phyloP scores from a whole-genome alignment of 1,140 invertebrate genomes.

The Bombus superbus region DNA sequence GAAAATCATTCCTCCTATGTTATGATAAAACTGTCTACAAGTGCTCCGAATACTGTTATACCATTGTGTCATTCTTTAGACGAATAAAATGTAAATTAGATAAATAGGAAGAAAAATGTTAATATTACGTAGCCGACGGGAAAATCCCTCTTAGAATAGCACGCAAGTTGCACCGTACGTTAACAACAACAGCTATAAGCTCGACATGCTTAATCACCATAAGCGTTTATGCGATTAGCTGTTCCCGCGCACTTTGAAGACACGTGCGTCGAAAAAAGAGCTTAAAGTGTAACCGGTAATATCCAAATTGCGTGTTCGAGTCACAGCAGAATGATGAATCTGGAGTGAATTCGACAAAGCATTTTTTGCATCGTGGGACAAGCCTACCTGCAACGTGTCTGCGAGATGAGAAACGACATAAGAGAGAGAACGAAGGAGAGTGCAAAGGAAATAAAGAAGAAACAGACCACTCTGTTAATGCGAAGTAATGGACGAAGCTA shows the following conservation, averaged over 20 bases:
- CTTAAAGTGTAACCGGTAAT: slow-evolving; percentile 1
- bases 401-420: slow-evolving; percentile 8
- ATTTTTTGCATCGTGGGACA: slow-evolving; percentile 13
- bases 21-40: not conserved
- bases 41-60: not conserved
- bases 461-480: slow-evolving; percentile 71
- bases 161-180: not conserved
- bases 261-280: not conserved
- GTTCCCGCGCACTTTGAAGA: not conserved
- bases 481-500: slow-evolving; percentile 73
- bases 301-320: slow-evolving; percentile 25
- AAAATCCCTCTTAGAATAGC: not conserved
- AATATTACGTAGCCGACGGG: not conserved
- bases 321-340: slow-evolving; percentile 18
- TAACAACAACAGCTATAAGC: not conserved
- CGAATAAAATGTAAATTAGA: not conserved
- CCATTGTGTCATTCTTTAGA: too few relatives aligned
- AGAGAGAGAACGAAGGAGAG: not conserved
- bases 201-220: not conserved
- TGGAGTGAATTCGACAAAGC: slow-evolving; percentile 20
- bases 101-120: not conserved
- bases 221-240: slow-evolving; percentile 6
- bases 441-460: slow-evolving; percentile 27
- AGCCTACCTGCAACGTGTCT: slow-evolving; percentile 1
- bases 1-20: not conserved